Conservation (phyloP, 2,797 vertebrate genomes). For the Borostomias antarcticus region DNA sequence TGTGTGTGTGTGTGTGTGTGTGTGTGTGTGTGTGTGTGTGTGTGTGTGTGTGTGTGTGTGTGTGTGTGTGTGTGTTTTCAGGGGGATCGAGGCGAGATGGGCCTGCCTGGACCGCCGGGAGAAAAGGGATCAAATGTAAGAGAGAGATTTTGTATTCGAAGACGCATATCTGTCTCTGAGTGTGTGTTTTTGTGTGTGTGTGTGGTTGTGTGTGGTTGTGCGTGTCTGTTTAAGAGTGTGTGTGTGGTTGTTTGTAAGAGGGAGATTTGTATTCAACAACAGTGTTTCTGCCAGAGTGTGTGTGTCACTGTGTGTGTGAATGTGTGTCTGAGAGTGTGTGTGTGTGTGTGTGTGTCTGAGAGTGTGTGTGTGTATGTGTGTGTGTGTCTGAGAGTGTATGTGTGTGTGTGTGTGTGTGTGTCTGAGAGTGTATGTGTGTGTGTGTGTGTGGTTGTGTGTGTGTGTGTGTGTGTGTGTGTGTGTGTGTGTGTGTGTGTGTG, state of each 20-base stretch:
- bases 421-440: background rate
- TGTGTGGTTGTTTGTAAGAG: background rate
- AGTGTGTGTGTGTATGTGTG: background rate
- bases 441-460: conserved; percentile 2
- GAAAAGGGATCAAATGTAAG: conserved; percentile 94
- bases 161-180: conserved; percentile 3
- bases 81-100: conserved; percentile 93
- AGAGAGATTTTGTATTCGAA: conserved; percentile 25
- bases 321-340: background rate
- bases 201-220: background rate
- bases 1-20: conserved; percentile 10
- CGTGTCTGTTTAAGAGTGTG: no score
- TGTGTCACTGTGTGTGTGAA: background rate
- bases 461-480: background rate
- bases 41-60: background rate
- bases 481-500: background rate
- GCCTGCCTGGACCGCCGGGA: conserved; percentile 91
- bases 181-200: background rate
- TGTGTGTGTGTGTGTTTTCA: conserved; percentile 52
- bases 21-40: conserved; percentile 14
- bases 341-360: background rate
- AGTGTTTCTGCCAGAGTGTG: no score
- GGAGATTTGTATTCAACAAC: no score
- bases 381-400: background rate
- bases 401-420: background rate